phyloP scores from a whole-genome alignment of 2,797 vertebrate genomes.

The Passerculus sandwichensis region DNA sequence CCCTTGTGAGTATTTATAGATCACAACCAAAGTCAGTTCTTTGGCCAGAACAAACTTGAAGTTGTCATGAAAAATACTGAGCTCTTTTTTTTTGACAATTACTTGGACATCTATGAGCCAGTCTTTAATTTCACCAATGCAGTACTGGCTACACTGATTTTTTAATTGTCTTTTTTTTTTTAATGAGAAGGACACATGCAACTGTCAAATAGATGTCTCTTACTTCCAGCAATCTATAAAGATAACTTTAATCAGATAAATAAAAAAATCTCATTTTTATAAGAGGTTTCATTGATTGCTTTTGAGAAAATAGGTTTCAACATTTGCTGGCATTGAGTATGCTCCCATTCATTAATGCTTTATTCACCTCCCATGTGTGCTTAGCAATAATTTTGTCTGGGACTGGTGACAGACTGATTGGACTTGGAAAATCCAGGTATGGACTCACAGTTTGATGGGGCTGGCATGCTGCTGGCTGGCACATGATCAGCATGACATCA shows the following conservation, averaged over 20 bases:
- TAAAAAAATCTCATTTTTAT: slow-evolving; percentile 47
- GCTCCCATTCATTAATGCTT: slow-evolving; percentile 8
- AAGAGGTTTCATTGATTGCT: slow-evolving; percentile 60
- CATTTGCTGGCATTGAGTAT: background rate
- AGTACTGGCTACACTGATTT: background rate
- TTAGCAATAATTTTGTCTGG: background rate
- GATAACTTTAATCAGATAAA: slow-evolving; percentile 40
- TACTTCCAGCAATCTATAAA: background rate
- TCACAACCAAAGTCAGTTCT: slow-evolving; percentile 15
- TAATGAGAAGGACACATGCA: background rate
- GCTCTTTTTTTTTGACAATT: slow-evolving; percentile 9
- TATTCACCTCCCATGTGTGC: background rate
- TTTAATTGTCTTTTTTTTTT: background rate
- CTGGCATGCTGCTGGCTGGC: background rate
- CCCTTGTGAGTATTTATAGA: slow-evolving; percentile 18
- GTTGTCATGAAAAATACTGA: slow-evolving; percentile 1
- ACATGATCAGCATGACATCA: background rate
- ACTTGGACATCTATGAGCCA: slow-evolving; percentile 4
- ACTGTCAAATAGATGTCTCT: background rate
- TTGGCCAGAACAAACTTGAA: background rate
- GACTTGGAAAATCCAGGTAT: background rate
- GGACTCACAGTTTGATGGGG: background rate
- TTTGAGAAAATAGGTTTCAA: slow-evolving; percentile 53
- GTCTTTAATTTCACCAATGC: slow-evolving; percentile 10
- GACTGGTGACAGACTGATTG: background rate